These are phyloP conservation scores for Porites lutea DNA, from an alignment of 64 coral and sea anemone genomes.

Conservation along the genomic window DNA sequence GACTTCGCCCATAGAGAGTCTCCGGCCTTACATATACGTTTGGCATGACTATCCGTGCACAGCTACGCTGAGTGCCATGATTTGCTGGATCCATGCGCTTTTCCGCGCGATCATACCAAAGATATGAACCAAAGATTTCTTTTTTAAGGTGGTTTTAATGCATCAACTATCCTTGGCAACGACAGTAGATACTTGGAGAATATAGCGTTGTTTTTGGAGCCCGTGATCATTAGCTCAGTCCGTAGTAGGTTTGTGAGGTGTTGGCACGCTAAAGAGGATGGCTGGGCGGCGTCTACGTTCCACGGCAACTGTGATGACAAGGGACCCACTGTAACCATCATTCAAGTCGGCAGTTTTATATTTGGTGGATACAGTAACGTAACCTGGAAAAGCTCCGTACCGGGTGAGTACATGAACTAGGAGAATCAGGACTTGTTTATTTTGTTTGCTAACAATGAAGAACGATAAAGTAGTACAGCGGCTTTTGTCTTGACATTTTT, in stretches of 20 bases:
- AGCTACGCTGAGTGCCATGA: too few species aligned
- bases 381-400: neutral
- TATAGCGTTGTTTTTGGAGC: neutral
- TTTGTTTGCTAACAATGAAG: neutral
- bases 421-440: neutral
- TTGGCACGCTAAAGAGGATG: constrained; percentile 26
- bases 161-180: neutral
- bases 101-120: too few species aligned
- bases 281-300: constrained; percentile 10
- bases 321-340: neutral
- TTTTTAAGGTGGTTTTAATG: neutral
- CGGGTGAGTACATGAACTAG: too few species aligned
- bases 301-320: constrained; percentile 24
- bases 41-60: too few species aligned
- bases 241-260: constrained; percentile 6
- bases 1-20: too few species aligned
- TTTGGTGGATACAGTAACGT: constrained; percentile 21
- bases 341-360: neutral
- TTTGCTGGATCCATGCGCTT: too few species aligned
- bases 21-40: too few species aligned
- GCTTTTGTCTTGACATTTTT: too few species aligned
- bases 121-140: too few species aligned
- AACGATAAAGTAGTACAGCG: too few species aligned
- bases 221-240: constrained; percentile 3
- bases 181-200: neutral